Base-by-base conservation (phyloP, 2,113 vertebrate genomes). In the Perca fluviatilis region DNA sequence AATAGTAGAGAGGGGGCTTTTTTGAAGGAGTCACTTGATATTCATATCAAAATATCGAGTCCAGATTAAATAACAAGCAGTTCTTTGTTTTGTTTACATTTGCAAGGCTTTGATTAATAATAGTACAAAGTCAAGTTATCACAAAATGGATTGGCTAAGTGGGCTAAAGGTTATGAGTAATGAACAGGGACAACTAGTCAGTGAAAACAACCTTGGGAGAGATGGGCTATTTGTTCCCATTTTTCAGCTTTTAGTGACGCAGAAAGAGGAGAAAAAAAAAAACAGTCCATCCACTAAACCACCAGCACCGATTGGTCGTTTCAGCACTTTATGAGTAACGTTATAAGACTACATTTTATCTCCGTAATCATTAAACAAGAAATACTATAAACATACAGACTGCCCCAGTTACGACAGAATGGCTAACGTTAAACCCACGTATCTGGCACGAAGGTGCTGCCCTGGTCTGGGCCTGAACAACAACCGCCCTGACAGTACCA, bases 141-240 rank as follows among this genome's bases (percentile, higher is more conserved):
- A 70, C 36, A 30, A 56, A 53, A 77, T 30, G 66, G 46, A 65
- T 43, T 53, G 25, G 4, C 36, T 53, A 84, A 87, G 36, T 91
- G 51, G 85, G 79, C 61, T 73, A 88, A 89, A 89, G 83, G 86
- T 81, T 75, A 54, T 27, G 36, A 61, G 57, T 33, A 46, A 16
- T 18, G 58, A 71, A 81, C 36, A 84, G 40, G 70, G 21, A 71
- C 53, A 1, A 58, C 60, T 56, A 40, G 60, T 57, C 50, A 12
- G 27, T 62, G 33, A 77, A 77, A 86, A 83, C 40, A 74, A 70
- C 66, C 53, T 56, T 47, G 50, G 27, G 71, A n/a, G 16, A 72
- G 54, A 69, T 61, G 74, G 30, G 13, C 12, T 70, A 30, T 19
- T 49, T 46, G 23, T 21, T 60, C 7, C 60, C 33, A 0, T 25